Conservation (phyloP, 92 coral and sea anemone genomes). For the Plumapathes pennacea region DNA sequence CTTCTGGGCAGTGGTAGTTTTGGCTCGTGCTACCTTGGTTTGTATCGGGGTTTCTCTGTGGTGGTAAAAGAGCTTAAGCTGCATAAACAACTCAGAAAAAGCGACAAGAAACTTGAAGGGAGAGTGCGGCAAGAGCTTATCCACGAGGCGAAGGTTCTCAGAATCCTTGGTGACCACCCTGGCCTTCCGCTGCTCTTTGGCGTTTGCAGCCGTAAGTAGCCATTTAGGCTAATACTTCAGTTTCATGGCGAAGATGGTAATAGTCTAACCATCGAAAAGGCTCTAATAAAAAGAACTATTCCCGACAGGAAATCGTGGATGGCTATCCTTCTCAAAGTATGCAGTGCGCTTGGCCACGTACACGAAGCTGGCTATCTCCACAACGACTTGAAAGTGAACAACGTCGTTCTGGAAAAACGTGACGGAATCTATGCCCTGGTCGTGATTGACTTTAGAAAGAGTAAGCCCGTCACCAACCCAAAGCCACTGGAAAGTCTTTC, state of each 20-base stretch:
- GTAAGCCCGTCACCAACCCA: slow-evolving; percentile 10
- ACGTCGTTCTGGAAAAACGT: slow-evolving; percentile 32
- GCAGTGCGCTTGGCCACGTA: slow-evolving; percentile 7
- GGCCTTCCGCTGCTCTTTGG: slow-evolving; percentile 39
- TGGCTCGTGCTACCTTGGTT: slow-evolving; percentile 34
- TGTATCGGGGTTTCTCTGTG: slow-evolving; percentile 20
- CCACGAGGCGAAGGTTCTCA: slow-evolving; percentile 19
- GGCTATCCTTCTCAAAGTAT: slow-evolving; percentile 8
- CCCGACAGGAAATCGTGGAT: slow-evolving; percentile 19
- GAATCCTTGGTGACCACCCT: slow-evolving; percentile 40
- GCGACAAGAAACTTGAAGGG: not conserved
- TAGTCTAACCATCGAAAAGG: slow-evolving; percentile 3
- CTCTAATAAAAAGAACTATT: slow-evolving; percentile 2
- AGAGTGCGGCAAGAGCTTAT: slow-evolving; percentile 11
- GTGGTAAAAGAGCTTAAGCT: slow-evolving; percentile 27
- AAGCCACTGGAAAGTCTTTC: slow-evolving; percentile 12
- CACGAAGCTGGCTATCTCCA: slow-evolving; percentile 29
- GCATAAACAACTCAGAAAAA: not conserved
- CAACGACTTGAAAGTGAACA: slow-evolving; percentile 37
- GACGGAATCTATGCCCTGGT: slow-evolving; percentile 12
- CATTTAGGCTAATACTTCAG: slow-evolving; percentile 25
- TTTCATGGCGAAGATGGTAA: slow-evolving; percentile 38
- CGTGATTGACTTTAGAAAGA: slow-evolving; percentile 50
- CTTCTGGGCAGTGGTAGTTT: slow-evolving; percentile 36
- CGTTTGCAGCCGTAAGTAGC: slow-evolving; percentile 8